A percentile compares a stretch with the other conserved stretches of the same genome.
These are phyloP conservation scores for Stomatorhinus walkeri DNA, from an alignment of 2,797 vertebrate species.

Conservation along the genomic window DNA sequence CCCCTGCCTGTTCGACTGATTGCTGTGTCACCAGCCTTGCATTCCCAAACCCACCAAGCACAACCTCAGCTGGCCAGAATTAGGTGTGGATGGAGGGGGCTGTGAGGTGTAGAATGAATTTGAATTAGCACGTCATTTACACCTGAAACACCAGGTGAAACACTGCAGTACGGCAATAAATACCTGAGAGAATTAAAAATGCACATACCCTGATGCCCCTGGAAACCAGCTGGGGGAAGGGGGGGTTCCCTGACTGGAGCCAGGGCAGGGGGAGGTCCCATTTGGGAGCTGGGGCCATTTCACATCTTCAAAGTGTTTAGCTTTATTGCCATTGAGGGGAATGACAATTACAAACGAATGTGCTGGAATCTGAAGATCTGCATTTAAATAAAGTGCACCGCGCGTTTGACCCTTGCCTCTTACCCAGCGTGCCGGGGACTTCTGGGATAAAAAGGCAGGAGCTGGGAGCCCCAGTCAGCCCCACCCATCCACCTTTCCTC, in stretches of 20 bases:
- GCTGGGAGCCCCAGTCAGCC: neutral
- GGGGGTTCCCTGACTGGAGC: neutral
- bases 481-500: neutral
- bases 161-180: neutral
- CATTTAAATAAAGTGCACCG: neutral
- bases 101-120: neutral
- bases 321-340: neutral
- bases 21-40: neutral
- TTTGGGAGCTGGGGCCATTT: neutral
- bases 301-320: neutral
- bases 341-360: neutral
- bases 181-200: neutral
- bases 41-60: neutral
- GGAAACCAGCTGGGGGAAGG: neutral
- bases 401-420: neutral
- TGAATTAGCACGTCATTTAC: slow-evolving; percentile 1
- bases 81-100: neutral
- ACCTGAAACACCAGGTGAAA: neutral
- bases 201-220: neutral
- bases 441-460: neutral
- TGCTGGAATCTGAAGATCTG: neutral
- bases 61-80: neutral
- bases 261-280: neutral
- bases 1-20: neutral
- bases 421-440: neutral